Conservation (phyloP, 64 coral and sea anemone species). For the Actinia tenebrosa region DNA sequence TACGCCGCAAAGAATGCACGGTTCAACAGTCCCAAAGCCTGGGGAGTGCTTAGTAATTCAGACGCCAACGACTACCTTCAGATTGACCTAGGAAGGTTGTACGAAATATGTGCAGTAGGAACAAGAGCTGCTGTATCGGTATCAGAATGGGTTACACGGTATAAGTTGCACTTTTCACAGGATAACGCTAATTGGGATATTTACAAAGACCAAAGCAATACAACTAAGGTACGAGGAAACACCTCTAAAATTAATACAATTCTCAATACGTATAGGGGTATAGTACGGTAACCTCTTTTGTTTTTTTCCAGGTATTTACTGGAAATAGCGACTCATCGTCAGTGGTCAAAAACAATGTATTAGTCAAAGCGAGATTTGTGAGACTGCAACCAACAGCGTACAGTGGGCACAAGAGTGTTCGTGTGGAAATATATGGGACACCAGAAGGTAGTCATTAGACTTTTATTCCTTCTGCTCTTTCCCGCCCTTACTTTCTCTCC, state of each 20-base stretch:
- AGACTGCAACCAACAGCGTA: neutral
- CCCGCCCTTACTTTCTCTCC: neutral
- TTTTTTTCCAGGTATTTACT: neutral
- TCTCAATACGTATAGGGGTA: neutral
- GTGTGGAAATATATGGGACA: slow-evolving; percentile 10
- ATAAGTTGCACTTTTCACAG: neutral
- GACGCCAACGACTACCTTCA: slow-evolving; percentile 2
- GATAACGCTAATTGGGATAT: neutral
- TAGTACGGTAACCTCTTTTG: neutral
- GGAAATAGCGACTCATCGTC: neutral
- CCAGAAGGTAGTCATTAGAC: neutral
- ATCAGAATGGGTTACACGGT: neutral
- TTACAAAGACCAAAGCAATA: neutral
- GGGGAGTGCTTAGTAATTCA: neutral
- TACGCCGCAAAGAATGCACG: neutral
- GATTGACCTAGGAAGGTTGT: neutral
- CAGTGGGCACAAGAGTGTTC: neutral
- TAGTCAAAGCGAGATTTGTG: slow-evolving; percentile 5
- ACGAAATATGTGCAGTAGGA: slow-evolving; percentile 4
- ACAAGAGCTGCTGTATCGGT: neutral
- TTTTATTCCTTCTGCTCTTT: neutral
- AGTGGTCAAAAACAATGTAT: neutral
- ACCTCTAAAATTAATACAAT: neutral
- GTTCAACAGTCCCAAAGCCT: neutral
- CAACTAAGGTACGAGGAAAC: neutral